Percentiles rank a stretch among this genome's conserved stretches.
phyloP scores from a whole-genome alignment of 1,140 invertebrate genomes.

The Phortica variegata region DNA sequence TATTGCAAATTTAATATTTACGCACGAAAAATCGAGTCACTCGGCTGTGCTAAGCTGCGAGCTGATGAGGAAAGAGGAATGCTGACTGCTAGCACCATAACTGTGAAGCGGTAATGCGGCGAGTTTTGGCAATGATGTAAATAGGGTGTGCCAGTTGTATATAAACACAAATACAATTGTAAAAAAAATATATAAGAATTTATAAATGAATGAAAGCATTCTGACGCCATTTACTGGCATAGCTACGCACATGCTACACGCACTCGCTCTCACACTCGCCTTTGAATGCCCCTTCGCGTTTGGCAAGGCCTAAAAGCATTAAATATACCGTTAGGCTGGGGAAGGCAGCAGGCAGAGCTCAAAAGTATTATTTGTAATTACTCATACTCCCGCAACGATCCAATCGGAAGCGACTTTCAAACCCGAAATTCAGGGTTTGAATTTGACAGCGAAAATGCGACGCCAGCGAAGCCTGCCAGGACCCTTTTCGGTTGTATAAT shows the following conservation, averaged over 20 bases:
- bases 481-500: too few relatives aligned
- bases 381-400: slow-evolving; percentile 48
- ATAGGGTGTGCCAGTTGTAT: slow-evolving; percentile 43
- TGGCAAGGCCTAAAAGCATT: neutral
- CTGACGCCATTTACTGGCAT: too few relatives aligned
- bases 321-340: too few relatives aligned
- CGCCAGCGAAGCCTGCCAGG: too few relatives aligned
- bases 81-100: slow-evolving; percentile 1
- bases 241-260: too few relatives aligned
- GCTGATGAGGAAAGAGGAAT: neutral
- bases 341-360: slow-evolving; percentile 1
- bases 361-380: slow-evolving; percentile 50
- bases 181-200: too few relatives aligned
- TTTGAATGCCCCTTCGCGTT: neutral
- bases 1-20: too few relatives aligned
- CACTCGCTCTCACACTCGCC: slow-evolving; percentile 4
- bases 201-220: too few relatives aligned
- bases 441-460: too few relatives aligned
- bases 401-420: slow-evolving; percentile 56
- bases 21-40: slow-evolving; percentile 21
- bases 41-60: neutral
- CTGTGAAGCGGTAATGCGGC: slow-evolving; percentile 1
- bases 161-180: slow-evolving; percentile 40
- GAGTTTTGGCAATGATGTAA: slow-evolving; percentile 1
- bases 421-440: slow-evolving; percentile 52